Percentiles rank a stretch among this genome's conserved stretches.
Evolutionary conservation across 2,797 vertebrate species (phyloP).

Genomic region (Chloroceryle inda): DNA sequence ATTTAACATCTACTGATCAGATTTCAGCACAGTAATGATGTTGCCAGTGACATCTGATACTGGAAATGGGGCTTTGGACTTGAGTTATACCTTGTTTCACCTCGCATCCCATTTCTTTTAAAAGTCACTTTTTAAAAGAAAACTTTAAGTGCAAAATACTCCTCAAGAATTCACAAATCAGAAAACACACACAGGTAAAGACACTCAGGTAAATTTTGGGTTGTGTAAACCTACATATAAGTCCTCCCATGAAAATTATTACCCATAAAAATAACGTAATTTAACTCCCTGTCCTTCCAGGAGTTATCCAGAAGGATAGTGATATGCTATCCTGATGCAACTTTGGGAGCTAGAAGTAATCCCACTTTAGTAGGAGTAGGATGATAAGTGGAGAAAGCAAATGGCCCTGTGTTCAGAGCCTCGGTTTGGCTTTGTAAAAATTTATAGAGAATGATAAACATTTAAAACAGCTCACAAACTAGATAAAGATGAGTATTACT

Average conservation of each 20-base stretch:
- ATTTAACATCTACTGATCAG: neutral
- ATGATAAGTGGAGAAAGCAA: neutral
- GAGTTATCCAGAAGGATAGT: neutral
- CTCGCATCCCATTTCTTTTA: neutral
- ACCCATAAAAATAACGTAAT: neutral
- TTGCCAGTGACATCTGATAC: neutral
- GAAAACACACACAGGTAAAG: neutral
- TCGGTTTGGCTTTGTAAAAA: neutral
- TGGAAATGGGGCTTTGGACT: constrained; percentile 1
- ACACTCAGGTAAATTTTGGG: neutral
- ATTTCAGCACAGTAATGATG: neutral
- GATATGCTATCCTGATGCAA: neutral
- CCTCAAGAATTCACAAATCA: neutral
- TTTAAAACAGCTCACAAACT: neutral
- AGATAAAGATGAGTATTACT: neutral
- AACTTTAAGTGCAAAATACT: neutral
- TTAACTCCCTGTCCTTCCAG: neutral
- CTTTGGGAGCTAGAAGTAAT: neutral
- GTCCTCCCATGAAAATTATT: neutral
- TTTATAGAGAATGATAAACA: neutral
- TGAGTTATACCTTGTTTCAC: neutral
- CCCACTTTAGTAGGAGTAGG: neutral
- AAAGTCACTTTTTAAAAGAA: neutral
- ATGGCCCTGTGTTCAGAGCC: neutral
- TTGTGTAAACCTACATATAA: neutral